phyloP scores from a whole-genome alignment of 2,888 invertebrate species.

The Pseudococcus jackbeardsleyi region DNA sequence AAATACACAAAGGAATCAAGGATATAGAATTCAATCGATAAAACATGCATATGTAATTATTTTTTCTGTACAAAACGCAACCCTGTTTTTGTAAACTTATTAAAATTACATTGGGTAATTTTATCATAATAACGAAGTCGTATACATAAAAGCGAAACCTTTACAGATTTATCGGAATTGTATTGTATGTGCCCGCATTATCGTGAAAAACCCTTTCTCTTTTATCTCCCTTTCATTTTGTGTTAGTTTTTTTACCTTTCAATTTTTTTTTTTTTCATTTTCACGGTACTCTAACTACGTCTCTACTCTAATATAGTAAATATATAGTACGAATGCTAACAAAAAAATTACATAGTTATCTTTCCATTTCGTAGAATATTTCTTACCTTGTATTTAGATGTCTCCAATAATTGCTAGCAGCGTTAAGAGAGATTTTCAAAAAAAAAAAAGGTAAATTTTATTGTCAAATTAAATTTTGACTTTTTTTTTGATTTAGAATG shows the following conservation, averaged over 20 bases:
- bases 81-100: slow-evolving; percentile 34
- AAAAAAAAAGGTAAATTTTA: slow-evolving; percentile 56
- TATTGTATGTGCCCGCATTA: slow-evolving; percentile 22
- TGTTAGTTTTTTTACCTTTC: neutral
- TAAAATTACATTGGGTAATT: slow-evolving; percentile 33
- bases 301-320: slow-evolving; percentile 43
- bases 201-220: neutral
- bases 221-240: neutral
- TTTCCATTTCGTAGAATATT: slow-evolving; percentile 56
- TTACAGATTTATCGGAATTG: slow-evolving; percentile 46
- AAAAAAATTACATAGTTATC: slow-evolving; percentile 42
- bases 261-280: neutral
- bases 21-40: slow-evolving; percentile 49
- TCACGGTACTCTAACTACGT: slow-evolving; percentile 56
- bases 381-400: slow-evolving; percentile 99
- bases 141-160: slow-evolving; percentile 56
- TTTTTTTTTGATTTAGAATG: slow-evolving; percentile 59
- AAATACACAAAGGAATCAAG: slow-evolving; percentile 62
- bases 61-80: neutral
- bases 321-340: slow-evolving; percentile 12
- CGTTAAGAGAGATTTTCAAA: slow-evolving; percentile 66
- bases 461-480: slow-evolving; percentile 55
- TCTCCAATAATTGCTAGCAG: slow-evolving; percentile 96
- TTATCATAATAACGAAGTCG: slow-evolving; percentile 37
- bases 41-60: slow-evolving; percentile 39